Percentiles rank a stretch among this genome's conserved stretches.
phyloP scores from a whole-genome alignment of 2,797 vertebrate genomes.

The Oreortyx pictus region DNA sequence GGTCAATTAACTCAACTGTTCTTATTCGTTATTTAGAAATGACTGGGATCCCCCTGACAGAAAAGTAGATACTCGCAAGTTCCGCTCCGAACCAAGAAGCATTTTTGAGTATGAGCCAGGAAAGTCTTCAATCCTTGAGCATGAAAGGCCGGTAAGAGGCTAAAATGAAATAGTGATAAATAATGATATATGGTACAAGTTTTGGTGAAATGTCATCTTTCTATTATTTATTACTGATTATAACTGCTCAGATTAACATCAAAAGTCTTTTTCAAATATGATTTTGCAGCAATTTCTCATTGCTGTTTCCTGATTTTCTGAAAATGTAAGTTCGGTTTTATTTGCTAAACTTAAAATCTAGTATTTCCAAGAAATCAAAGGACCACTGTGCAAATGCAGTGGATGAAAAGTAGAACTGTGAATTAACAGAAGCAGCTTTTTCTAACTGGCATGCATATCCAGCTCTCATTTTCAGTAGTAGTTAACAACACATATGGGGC shows the following conservation, averaged over 20 bases:
- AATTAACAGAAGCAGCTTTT: conserved; percentile 2
- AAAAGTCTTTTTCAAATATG: neutral
- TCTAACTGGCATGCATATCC: neutral
- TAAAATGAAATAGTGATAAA: neutral
- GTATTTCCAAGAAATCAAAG: neutral
- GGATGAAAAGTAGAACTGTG: neutral
- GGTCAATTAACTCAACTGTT: neutral
- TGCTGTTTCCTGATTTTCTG: neutral
- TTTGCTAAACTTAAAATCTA: neutral
- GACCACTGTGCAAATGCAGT: neutral
- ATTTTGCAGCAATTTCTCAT: neutral
- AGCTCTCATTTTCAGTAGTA: neutral
- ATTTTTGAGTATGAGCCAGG: conserved; percentile 99
- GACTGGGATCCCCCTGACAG: conserved; percentile 97
- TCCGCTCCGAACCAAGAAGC: conserved; percentile 96
- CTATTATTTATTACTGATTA: neutral
- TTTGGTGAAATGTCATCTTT: neutral
- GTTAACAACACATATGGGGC: neutral
- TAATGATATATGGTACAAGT: neutral
- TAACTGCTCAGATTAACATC: neutral
- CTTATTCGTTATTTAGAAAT: conserved; percentile 80
- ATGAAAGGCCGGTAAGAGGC: conserved; percentile 93
- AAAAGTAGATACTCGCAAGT: conserved; percentile 96
- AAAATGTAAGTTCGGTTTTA: neutral
- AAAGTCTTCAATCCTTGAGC: conserved; percentile 96